Conservation (phyloP, 64 coral and sea anemone genomes). For the Acropora tenuis region DNA sequence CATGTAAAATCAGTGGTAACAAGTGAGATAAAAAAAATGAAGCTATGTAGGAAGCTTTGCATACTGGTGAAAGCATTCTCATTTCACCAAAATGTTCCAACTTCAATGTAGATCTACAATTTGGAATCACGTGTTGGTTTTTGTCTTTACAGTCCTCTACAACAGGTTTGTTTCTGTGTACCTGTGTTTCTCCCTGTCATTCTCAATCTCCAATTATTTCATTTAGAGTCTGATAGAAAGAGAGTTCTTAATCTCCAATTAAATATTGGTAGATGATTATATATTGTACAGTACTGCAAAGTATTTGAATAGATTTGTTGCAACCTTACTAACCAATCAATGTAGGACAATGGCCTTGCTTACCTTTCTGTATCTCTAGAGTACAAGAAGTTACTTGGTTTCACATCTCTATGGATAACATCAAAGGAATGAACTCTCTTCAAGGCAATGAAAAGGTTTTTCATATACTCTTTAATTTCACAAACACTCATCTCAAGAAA, state of each 20-base stretch:
- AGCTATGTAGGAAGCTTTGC: not conserved
- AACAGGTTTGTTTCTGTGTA: too few species aligned
- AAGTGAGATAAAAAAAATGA: not conserved
- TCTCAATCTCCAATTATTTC: too few species aligned
- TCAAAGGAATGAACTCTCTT: conserved; percentile 91
- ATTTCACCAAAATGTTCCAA: too few species aligned
- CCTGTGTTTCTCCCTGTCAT: too few species aligned
- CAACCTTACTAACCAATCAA: too few species aligned
- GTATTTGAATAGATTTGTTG: not conserved
- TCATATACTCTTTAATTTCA: conserved; percentile 92
- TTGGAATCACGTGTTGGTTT: too few species aligned
- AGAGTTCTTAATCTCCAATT: too few species aligned
- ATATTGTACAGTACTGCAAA: not conserved
- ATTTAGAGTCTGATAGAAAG: too few species aligned
- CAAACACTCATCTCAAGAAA: conserved; percentile 90
- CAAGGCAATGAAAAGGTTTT: conserved; percentile 90
- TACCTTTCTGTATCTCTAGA: conserved; percentile 80
- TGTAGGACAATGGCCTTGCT: not conserved
- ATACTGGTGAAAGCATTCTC: too few species aligned
- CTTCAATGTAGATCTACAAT: too few species aligned
- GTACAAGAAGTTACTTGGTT: conserved; percentile 97
- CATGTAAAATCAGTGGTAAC: not conserved
- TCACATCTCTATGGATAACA: conserved; percentile 96
- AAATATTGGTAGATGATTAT: not conserved
- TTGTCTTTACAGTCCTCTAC: too few species aligned